Evolutionary conservation across 2,113 vertebrate genomes (phyloP).

Genomic region (Meriones unguiculatus): DNA sequence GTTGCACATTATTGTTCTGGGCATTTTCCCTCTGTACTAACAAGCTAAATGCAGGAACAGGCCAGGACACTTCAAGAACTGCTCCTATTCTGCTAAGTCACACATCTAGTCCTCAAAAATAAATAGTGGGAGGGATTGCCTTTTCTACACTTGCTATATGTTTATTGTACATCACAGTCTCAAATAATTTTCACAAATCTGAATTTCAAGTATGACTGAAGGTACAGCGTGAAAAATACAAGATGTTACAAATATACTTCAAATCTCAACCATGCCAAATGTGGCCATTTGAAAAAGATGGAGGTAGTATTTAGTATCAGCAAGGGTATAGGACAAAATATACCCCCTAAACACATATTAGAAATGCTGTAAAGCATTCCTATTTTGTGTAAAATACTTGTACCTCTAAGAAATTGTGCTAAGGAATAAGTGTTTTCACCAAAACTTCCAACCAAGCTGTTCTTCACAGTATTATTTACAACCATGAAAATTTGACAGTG

Average conservation of each 20-base stretch:
- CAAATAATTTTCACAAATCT: not conserved
- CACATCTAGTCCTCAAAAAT: not conserved
- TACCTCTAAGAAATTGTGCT: not conserved
- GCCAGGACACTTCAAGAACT: not conserved
- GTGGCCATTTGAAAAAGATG: not conserved
- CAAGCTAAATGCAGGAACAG: not conserved
- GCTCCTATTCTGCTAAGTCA: not conserved
- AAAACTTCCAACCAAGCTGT: not conserved
- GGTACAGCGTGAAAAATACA: not conserved
- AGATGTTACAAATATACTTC: conserved; percentile 9
- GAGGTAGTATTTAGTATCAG: not conserved
- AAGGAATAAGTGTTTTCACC: not conserved
- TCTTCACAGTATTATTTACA: not conserved
- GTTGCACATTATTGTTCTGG: not conserved
- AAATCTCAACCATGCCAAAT: conserved; percentile 10
- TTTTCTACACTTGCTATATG: not conserved
- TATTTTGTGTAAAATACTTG: not conserved
- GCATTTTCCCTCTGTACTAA: not conserved
- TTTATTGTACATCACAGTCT: not conserved
- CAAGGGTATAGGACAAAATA: not conserved
- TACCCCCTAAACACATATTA: not conserved
- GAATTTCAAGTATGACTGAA: not conserved
- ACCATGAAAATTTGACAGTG: not conserved
- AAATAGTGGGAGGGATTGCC: not conserved
- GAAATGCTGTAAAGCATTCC: not conserved